Evolutionary conservation across 2,797 vertebrate species (phyloP).

Genomic region (Denticeps clupeoides): DNA sequence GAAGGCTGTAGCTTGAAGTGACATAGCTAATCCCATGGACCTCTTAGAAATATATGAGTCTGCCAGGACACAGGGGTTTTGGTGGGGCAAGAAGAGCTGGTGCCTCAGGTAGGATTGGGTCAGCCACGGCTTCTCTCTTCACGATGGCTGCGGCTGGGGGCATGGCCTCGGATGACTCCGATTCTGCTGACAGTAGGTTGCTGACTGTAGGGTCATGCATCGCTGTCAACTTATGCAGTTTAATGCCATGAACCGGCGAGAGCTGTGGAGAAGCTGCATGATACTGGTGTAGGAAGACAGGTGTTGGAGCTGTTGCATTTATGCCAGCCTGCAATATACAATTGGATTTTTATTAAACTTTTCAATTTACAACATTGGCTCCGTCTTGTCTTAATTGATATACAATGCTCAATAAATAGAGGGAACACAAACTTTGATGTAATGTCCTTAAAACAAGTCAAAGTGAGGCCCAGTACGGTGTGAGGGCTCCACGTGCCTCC

Average conservation of each 20-base stretch:
- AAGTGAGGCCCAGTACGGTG: too few relatives aligned
- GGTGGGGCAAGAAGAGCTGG: background rate
- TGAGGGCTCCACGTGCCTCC: too few relatives aligned
- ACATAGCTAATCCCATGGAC: too few relatives aligned
- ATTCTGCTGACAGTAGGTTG: constrained; percentile 39
- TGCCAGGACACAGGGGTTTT: constrained; percentile 47
- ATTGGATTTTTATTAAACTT: too few relatives aligned
- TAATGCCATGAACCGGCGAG: constrained; percentile 33
- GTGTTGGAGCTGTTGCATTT: background rate
- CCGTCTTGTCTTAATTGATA: too few relatives aligned
- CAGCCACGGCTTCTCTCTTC: constrained; percentile 36
- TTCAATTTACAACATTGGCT: too few relatives aligned
- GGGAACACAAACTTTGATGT: too few relatives aligned
- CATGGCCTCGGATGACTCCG: constrained; percentile 29
- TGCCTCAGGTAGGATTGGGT: background rate
- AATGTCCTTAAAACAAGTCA: too few relatives aligned
- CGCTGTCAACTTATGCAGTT: constrained; percentile 49
- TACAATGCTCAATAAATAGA: too few relatives aligned
- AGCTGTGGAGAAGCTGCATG: constrained; percentile 11
- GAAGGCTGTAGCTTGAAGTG: too few relatives aligned
- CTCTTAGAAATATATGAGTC: constrained; percentile 43
- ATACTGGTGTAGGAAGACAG: constrained; percentile 27
- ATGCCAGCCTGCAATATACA: too few relatives aligned
- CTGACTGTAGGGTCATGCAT: constrained; percentile 39
- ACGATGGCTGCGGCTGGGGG: constrained; percentile 28